Base-by-base conservation (phyloP, 2,888 invertebrate genomes). In the Thereva unica region DNA sequence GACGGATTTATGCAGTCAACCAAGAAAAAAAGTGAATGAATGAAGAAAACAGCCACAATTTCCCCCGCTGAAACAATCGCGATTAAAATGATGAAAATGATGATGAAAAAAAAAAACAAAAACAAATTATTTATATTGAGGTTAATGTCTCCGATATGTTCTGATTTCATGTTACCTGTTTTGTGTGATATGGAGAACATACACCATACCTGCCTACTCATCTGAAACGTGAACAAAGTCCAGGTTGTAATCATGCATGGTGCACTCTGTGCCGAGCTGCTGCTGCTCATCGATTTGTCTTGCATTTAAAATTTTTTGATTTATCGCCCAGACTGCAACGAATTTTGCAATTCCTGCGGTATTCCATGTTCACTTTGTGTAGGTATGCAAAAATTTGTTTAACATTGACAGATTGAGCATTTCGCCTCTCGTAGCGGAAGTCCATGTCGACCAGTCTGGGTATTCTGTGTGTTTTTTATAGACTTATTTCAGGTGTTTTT, bases 271-370 rank as follows among this genome's bases (percentile, higher is more conserved):
- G 23, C 34, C 2, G 38, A 38, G 38, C 53, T 23, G 23, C 23
- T 23, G 23, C 1, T 23, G 38, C 38, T 53, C 38, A 53, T 53
- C 53, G 53, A 53, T 53, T 53, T 53, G 53, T 35, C 53, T 53
- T 53, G 53, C n/a, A 5, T 10, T 53, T n/a, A 53, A 53, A 53
- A 23, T 23, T 23, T 53, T 53, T 53, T 53, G 53, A 53, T 53
- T 53, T 53, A 53, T 53, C 5, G n/a, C 6, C 37, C 7, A 7
- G 50, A 23, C 37, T 6, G 40, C 37, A 40, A 53, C n/a, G 38
- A 53, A 53, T 53, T 53, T 53, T 40, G 53, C 53, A 53, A 37
- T 38, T 53, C 38, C 37, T 38, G 23, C 10, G 53, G 37, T 53
- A 10, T 7, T 5, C 4, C 23, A 23, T 50, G n/a, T 50, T 23